Evolutionary conservation across 2,113 vertebrate species (phyloP), one percentile per base, ranked within the genome.

Genomic region (Ageneiosus marmoratus): DNA sequence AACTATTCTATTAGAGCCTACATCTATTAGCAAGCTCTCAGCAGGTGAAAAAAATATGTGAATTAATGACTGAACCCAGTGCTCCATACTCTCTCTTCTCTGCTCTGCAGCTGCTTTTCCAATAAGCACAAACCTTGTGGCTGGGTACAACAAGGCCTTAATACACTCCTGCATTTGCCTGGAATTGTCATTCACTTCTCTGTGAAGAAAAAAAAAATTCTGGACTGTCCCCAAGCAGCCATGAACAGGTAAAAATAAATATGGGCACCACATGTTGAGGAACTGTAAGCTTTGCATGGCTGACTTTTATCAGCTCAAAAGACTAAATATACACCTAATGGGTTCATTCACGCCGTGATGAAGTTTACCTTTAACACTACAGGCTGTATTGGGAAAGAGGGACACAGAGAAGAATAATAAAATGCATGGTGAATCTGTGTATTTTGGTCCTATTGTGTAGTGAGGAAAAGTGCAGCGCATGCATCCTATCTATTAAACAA

Each of bases 51-150:
- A 41, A 56, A 55, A 78, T 9, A 60, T 18, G 16, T 12, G 41
- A 50, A 32, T 34, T 48, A 82, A 56, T 48, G 62, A 80, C 46
- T 69, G 32, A 62, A 62, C 70, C 55, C 2, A 24, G 53, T 53
- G 53, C 24, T 58, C 7, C 41, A 10, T 27, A 3, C 58, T 22
- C 73, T 24, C 27, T 15, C 37, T n/a, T 44, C 90, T 92, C 89
- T 88, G 22, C 92, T 77, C 74, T 84, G 89, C 92, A 94, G 92
- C 93, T 95, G 95, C 93, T 95, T 94, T 93, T 90, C 92, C 91
- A 93, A 94, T 94, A 92, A 89, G 90, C 84, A 87, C 55, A 89
- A 89, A 83, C 76, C 78, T 93, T 92, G 92, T 93, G 91, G 89
- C 83, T 94, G 92, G 90, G 88, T 92, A 90, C 88, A 91, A 85